A percentile compares a stretch with the other conserved stretches of the same genome.
phyloP scores from a whole-genome alignment of 2,113 vertebrate genomes.

The Indri indri region DNA sequence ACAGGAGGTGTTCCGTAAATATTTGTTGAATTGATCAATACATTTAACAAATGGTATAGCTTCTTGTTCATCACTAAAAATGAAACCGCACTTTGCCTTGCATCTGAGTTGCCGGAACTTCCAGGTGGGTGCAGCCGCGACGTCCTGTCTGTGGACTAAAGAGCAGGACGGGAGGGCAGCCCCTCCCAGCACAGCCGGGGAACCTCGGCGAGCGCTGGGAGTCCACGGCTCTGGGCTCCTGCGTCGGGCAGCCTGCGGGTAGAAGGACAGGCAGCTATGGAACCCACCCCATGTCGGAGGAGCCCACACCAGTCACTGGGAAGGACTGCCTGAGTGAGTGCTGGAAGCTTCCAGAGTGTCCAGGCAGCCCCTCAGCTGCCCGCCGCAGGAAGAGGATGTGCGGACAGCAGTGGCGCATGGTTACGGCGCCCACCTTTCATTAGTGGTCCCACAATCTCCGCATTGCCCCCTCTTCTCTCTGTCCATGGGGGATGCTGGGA shows the following conservation, averaged over 20 bases:
- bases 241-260: fast-evolving
- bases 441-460: no score
- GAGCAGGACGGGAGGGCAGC: neutral
- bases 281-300: no score
- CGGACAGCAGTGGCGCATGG: neutral
- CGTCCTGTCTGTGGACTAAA: neutral
- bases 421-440: neutral
- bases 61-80: neutral
- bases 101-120: neutral
- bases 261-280: neutral
- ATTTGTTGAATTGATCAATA: fast-evolving
- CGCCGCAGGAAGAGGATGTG: neutral
- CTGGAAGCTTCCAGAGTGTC: neutral
- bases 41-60: neutral
- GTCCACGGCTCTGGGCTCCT: neutral
- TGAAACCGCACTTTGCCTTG: neutral
- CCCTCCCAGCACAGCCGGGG: neutral
- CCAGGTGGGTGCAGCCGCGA: neutral
- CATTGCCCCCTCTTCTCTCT: no score
- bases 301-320: neutral
- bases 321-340: neutral
- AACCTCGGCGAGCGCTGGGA: neutral
- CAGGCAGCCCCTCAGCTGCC: neutral
- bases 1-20: neutral
- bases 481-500: neutral